phyloP scores from a whole-genome alignment of 2,888 invertebrate species.

The Euclidia mi region DNA sequence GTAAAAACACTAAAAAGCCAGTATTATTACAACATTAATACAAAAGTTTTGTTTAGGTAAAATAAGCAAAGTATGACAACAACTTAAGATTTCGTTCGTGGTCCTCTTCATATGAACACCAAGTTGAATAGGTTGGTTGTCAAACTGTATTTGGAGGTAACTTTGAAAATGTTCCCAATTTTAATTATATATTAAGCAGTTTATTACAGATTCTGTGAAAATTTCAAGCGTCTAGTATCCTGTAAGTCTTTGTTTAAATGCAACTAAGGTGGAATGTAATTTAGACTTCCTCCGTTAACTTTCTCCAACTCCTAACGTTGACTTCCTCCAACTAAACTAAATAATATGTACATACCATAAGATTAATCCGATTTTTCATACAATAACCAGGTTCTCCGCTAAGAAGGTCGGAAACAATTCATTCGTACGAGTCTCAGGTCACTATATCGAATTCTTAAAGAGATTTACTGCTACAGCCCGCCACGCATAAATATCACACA shows the following conservation, averaged over 20 bases:
- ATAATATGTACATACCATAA: no score
- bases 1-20: constrained; percentile 60
- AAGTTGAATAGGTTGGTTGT: constrained; percentile 29
- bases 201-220: no score
- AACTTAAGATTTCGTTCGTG: constrained; percentile 29
- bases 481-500: constrained; percentile 3
- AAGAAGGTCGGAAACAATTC: constrained; percentile 41
- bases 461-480: constrained; percentile 55
- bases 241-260: no score
- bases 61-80: constrained; percentile 41
- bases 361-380: no score
- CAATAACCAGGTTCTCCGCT: not conserved
- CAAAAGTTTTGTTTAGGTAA: constrained; percentile 52
- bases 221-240: no score
- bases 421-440: constrained; percentile 37
- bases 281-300: no score
- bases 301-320: no score
- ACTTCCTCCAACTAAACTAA: no score
- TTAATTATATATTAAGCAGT: no score
- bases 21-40: constrained; percentile 63
- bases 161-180: no score
- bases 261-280: no score
- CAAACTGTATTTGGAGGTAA: not conserved
- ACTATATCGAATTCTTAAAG: constrained; percentile 56
- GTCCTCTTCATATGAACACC: constrained; percentile 1